Evolutionary conservation across 1,140 invertebrate species (phyloP).

Genomic region (Rhyzopertha dominica): DNA sequence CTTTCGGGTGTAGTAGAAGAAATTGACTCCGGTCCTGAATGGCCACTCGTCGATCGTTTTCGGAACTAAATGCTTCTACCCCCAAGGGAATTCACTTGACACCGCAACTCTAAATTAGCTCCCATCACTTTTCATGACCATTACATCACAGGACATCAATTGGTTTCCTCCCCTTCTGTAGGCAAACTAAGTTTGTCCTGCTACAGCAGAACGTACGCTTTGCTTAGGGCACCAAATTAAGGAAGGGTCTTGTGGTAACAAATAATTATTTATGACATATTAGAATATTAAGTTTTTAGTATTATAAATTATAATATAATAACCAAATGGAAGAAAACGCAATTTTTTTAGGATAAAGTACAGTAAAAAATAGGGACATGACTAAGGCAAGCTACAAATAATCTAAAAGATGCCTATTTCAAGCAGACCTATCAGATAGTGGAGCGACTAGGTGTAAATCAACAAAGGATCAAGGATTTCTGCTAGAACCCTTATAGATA

Average conservation of each 20-base stretch:
- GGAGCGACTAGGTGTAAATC: no score
- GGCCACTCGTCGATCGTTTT: no score
- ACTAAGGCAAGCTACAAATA: no score
- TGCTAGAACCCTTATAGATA: no score
- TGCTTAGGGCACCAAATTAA: neutral
- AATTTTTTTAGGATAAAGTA: no score
- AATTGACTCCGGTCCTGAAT: no score
- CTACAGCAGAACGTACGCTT: neutral
- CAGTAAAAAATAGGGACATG: no score
- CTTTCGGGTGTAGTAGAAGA: no score
- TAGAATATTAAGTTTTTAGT: neutral
- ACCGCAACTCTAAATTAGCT: constrained; percentile 20
- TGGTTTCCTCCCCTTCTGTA: constrained; percentile 6
- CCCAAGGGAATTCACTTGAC: constrained; percentile 17
- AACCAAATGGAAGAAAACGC: neutral
- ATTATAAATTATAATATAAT: neutral
- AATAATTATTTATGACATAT: neutral
- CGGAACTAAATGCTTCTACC: constrained; percentile 16
- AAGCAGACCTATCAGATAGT: no score
- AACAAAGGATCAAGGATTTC: no score
- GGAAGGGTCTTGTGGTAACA: neutral
- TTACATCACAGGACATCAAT: constrained; percentile 23
- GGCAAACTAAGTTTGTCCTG: no score
- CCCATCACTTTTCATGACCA: constrained; percentile 26
- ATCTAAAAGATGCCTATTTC: no score